Evolutionary conservation across 2,113 vertebrate species (phyloP).

Genomic region (Nothobranchius kuhntae): DNA sequence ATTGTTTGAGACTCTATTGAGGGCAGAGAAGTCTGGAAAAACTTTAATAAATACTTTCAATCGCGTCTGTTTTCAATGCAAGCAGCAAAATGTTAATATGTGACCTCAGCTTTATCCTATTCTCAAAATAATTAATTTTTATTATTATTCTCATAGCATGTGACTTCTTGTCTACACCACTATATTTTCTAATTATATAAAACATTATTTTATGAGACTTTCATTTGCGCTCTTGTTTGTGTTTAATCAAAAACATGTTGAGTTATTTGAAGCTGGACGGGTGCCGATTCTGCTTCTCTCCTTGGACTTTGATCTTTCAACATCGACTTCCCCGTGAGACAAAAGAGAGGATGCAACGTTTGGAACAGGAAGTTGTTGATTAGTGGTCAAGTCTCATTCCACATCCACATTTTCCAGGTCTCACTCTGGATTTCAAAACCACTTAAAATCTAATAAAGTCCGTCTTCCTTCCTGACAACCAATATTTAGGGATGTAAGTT

Average conservation of each 20-base stretch:
- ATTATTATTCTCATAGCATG: too few species aligned
- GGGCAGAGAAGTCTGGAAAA: too few species aligned
- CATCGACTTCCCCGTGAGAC: neutral
- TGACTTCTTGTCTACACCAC: slow-evolving; percentile 37
- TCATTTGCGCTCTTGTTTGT: neutral
- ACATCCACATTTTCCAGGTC: neutral
- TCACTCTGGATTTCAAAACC: neutral
- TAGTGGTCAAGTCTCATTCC: neutral
- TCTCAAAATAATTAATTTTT: too few species aligned
- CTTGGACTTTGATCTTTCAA: slow-evolving; percentile 7
- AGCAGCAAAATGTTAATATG: too few species aligned
- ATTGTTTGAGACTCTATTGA: too few species aligned
- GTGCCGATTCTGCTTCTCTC: neutral
- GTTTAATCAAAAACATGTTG: slow-evolving; percentile 31
- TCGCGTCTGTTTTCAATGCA: too few species aligned
- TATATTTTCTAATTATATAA: slow-evolving; percentile 31
- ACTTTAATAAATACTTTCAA: too few species aligned
- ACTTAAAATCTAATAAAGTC: too few species aligned
- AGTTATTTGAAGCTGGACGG: slow-evolving; percentile 11
- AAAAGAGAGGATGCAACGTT: neutral
- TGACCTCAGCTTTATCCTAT: too few species aligned
- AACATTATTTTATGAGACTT: slow-evolving; percentile 20
- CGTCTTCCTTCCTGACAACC: too few species aligned
- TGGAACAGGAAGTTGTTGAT: slow-evolving; percentile 14
- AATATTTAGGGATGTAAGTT: too few species aligned